These are phyloP conservation scores for Polia nebulosa DNA, from an alignment of 2,888 invertebrate genomes.

Conservation along the genomic window DNA sequence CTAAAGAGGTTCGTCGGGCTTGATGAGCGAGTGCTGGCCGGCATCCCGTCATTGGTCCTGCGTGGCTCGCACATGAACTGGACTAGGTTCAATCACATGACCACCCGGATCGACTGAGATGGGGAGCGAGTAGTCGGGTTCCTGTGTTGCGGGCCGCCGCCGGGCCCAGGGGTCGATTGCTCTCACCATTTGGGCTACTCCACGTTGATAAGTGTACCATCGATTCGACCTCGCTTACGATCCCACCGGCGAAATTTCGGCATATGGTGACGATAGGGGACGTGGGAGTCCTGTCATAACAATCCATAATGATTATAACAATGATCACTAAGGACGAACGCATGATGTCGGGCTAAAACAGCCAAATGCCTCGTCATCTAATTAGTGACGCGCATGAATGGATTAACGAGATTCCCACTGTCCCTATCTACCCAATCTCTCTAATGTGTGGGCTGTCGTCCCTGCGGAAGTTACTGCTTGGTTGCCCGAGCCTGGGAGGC, in stretches of 20 bases:
- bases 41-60: neutral
- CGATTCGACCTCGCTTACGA: neutral
- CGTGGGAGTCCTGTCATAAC: too few species aligned
- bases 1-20: conserved; percentile 21
- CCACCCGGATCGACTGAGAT: neutral
- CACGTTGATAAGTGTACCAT: too few species aligned
- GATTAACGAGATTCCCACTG: too few species aligned
- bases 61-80: conserved; percentile 31
- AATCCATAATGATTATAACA: neutral
- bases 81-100: conserved; percentile 79
- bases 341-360: too few species aligned
- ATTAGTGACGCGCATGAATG: too few species aligned
- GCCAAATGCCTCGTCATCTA: too few species aligned
- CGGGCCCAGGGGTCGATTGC: conserved; percentile 12
- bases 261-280: too few species aligned
- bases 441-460: too few species aligned
- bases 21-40: neutral
- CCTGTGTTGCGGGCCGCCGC: conserved; percentile 16
- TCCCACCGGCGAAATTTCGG: neutral
- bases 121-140: conserved; percentile 4
- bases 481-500: too few species aligned
- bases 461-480: too few species aligned
- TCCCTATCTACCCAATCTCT: too few species aligned
- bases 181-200: too few species aligned
- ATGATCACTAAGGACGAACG: neutral